Evolutionary conservation across 1,140 invertebrate genomes (phyloP), one percentile per base, ranked within the genome.

Genomic region (Monochamus saltuarius): DNA sequence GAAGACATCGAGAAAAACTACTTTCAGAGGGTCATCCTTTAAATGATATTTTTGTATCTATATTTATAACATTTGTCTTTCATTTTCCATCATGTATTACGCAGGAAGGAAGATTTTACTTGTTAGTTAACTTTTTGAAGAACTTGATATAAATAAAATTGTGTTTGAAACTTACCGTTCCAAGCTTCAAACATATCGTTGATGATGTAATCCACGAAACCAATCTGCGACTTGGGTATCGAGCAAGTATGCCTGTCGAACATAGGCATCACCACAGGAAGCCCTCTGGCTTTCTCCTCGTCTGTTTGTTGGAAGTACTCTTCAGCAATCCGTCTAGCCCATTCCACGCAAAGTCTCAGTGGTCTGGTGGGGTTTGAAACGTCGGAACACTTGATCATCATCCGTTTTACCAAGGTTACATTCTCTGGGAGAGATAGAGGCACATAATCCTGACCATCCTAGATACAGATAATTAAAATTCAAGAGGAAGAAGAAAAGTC

Each of bases 381-480:
- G 78, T 98, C 95, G 0, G 95, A 92, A 80, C 95, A 97, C 79
- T 98, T 98, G 71, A 98, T 98, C 80, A 98, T 87, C 92, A 98
- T 97, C 60, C 95, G 83, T 69, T 93, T 93, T 10, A 95, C 84
- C 1, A 95, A 78, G 14, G 85, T 83, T 17, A 92, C 82, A 74
- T 95, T 95, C 71, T 96, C 93, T 6, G 88, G 85, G 37, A 79
- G 56, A 6, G 62, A 66, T 35, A 67, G 50, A 3, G 67, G 57
- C 0, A 55, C 43, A 37, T 58, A 71, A 35, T 67, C 59, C n/a
- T 57, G 59, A 14, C 49, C 22, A 22, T 40, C 51, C 34, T 51
- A 37, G 22, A 29, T 3, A 29, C 6, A 29, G n/a, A n/a, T n/a
- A n/a, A n/a, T n/a, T n/a, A n/a, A n/a, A n/a, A n/a, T n/a, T n/a